These are phyloP conservation scores for Acanthiza pusilla DNA, from an alignment of 2,797 vertebrate species.

Conservation along the genomic window DNA sequence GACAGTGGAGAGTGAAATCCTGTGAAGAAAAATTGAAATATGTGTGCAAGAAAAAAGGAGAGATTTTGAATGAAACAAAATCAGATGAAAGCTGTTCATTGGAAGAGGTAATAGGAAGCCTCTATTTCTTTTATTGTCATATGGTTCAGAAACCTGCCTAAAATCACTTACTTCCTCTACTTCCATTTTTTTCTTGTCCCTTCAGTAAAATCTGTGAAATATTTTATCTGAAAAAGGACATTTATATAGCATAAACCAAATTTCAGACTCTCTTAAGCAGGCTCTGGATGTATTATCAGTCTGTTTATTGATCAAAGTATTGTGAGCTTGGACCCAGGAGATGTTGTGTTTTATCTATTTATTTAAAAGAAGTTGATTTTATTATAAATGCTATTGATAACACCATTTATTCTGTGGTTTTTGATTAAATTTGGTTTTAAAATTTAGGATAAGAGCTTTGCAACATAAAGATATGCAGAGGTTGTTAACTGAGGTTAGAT, in stretches of 20 bases:
- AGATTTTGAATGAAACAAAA: slow-evolving; percentile 68
- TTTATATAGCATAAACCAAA: background rate
- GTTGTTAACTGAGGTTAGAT: background rate
- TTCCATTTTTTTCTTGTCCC: background rate
- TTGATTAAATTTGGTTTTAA: background rate
- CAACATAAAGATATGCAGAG: background rate
- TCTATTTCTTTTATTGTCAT: background rate
- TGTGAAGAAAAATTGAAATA: slow-evolving; percentile 80
- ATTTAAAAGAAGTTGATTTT: background rate
- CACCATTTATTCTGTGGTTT: background rate
- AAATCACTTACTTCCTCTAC: background rate
- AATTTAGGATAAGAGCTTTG: background rate
- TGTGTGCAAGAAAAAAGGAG: slow-evolving; percentile 87
- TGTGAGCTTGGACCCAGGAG: background rate
- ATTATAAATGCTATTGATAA: background rate
- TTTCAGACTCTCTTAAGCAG: background rate
- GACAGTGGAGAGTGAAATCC: slow-evolving; percentile 80
- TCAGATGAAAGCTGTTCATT: slow-evolving; percentile 71
- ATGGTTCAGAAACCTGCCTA: background rate
- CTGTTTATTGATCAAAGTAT: background rate
- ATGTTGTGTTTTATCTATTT: background rate
- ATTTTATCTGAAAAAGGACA: background rate
- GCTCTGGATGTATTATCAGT: background rate
- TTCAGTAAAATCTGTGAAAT: background rate
- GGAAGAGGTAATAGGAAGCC: slow-evolving; percentile 73